Base-by-base conservation (phyloP, 1,140 invertebrate genomes). In the Odontomachus brunneus region DNA sequence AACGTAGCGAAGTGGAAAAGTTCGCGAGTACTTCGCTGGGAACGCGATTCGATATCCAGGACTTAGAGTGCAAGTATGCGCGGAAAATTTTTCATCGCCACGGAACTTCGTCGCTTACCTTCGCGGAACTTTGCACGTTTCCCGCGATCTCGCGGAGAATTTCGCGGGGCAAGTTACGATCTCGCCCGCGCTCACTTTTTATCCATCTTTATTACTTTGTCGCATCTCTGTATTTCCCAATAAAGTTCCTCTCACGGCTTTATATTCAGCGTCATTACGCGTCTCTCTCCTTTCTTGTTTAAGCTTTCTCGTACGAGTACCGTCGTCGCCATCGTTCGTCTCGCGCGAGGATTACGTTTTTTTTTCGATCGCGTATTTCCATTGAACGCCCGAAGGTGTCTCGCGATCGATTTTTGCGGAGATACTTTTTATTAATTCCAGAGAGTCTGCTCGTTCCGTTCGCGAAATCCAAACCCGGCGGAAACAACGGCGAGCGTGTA, bases 71-170 rank as follows among this genome's bases (percentile, higher is more conserved):
- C 75, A 71, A 80, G 75, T 80, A 80, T 80, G 75, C 75, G 75
- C 65, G 65, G 75, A 80, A 80, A 80, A 80, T 80, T 80, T 80
- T 80, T 80, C 75, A 80, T 80, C 65, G 65, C 7, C 33, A 14
- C 53, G 75, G 57, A 80, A 80, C 65, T 80, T 71, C 33, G 75
- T 80, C 75, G 75, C 75, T 71, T 80, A 80, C 65, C 65, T 80
- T 69, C 65, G 33, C 14, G 65, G 71, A 80, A 80, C 75, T 80
- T 80, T 57, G 75, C 75, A 57, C 75, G 65, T 80, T 71, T 44
- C 69, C 49, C 24, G 12, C 51, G 75, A 59, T 80, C 65, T 29
- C 75, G 24, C 69, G 57, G 53, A 71, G 65, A 80, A 71, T 69
- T 80, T 80, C 33, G 33, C 33, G 51, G 22, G 17, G 65, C 75